Evolutionary conservation across 2,113 vertebrate species (phyloP).

Genomic region (Rissa tridactyla): DNA sequence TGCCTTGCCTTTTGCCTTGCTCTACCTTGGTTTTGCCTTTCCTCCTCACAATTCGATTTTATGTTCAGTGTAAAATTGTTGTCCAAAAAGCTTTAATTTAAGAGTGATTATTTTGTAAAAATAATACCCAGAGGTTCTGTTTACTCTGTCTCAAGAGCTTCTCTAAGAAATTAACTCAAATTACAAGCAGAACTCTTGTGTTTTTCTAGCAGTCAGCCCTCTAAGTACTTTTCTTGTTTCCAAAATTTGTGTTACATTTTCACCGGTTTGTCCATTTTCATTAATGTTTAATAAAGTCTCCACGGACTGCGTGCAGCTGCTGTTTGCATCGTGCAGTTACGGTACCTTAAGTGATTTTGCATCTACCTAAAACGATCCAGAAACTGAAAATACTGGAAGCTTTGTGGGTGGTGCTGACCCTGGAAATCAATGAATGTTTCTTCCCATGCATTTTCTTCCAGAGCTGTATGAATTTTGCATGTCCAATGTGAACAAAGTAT

Average conservation of each 20-base stretch:
- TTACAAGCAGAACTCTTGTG: neutral
- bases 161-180: neutral
- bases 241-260: neutral
- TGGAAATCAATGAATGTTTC: neutral
- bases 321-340: neutral
- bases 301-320: neutral
- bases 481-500: neutral
- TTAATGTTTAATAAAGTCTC: neutral
- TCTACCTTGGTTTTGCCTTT: neutral
- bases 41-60: neutral
- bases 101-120: neutral
- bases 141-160: neutral
- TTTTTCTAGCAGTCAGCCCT: neutral
- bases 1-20: neutral
- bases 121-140: neutral
- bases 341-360: neutral
- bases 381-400: neutral
- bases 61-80: neutral
- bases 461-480: neutral
- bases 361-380: neutral
- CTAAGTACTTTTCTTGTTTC: neutral
- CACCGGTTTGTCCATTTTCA: neutral
- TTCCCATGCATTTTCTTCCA: neutral
- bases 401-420: neutral
- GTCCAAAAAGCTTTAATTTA: neutral